Percentiles rank a stretch among this genome's conserved stretches.
Evolutionary conservation across 1,140 invertebrate genomes (phyloP).

Genomic region (Scaptomyza hsui): DNA sequence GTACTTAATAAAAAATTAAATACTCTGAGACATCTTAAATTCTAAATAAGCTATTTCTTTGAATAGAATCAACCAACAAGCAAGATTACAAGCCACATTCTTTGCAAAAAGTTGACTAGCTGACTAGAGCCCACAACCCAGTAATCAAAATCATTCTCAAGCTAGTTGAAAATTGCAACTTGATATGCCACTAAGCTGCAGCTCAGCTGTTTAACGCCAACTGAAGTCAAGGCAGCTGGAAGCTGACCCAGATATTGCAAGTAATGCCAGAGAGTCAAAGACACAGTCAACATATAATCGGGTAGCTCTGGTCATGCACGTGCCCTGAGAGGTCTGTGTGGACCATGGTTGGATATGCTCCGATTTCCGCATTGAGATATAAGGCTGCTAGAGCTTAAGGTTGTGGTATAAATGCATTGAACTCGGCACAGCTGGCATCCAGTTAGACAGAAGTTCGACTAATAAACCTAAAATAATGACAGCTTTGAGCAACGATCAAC

Average conservation of each 20-base stretch:
- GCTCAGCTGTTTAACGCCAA: not conserved
- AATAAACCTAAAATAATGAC: constrained; percentile 27
- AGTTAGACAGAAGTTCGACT: constrained; percentile 44
- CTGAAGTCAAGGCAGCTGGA: not conserved
- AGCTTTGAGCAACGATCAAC: constrained; percentile 35
- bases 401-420: constrained; percentile 34
- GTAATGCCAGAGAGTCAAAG: no score
- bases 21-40: no score
- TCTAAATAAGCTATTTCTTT: no score
- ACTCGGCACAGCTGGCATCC: not conserved
- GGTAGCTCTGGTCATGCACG: constrained; percentile 10
- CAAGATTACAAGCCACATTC: no score
- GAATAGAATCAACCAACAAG: no score
- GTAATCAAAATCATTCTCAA: constrained; percentile 4
- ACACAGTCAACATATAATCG: constrained; percentile 21
- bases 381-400: not conserved
- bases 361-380: constrained; percentile 46
- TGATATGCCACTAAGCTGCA: not conserved
- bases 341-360: constrained; percentile 10
- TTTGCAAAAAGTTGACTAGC: no score
- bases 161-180: not conserved
- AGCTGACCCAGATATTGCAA: constrained; percentile 16
- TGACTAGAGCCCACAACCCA: no score
- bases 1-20: no score
- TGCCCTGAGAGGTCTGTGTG: not conserved